phyloP scores from a whole-genome alignment of 1,140 invertebrate genomes.

The Cephus cinctus region DNA sequence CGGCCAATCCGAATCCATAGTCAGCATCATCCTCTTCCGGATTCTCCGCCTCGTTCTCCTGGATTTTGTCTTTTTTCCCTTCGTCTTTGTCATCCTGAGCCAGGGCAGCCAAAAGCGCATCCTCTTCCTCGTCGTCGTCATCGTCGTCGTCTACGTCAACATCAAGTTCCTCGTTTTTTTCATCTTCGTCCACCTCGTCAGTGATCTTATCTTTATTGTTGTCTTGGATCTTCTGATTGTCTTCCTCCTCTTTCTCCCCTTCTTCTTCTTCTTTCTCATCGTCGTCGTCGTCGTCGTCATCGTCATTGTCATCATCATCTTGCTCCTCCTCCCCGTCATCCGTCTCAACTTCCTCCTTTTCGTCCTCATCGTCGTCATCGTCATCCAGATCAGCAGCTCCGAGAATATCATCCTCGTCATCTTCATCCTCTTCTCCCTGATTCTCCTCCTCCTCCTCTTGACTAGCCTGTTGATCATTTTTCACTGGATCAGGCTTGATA shows the following conservation, averaged over 20 bases:
- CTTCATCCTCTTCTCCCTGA: constrained; percentile 25
- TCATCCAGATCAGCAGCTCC: constrained; percentile 38
- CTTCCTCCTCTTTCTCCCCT: constrained; percentile 9
- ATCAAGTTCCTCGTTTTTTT: constrained; percentile 30
- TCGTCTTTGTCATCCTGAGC: constrained; percentile 30
- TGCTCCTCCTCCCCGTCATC: constrained; percentile 21
- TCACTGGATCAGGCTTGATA: constrained; percentile 24
- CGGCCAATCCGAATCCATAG: constrained; percentile 34
- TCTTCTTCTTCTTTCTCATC: constrained; percentile 22
- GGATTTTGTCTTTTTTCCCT: constrained; percentile 17
- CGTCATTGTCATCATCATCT: constrained; percentile 26
- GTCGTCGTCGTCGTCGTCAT: constrained; percentile 21
- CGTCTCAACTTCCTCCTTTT: constrained; percentile 15
- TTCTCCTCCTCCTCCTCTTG: constrained; percentile 22
- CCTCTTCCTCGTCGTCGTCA: constrained; percentile 34
- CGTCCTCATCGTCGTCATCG: constrained; percentile 24
- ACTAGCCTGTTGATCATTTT: constrained; percentile 11
- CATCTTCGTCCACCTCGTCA: constrained; percentile 22
- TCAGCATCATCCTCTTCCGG: constrained; percentile 38
- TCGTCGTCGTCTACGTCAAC: constrained; percentile 34
- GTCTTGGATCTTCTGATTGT: constrained; percentile 22
- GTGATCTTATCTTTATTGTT: constrained; percentile 22
- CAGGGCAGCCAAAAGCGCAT: constrained; percentile 32
- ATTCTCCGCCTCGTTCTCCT: constrained; percentile 17
- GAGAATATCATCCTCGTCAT: constrained; percentile 25